Percentiles rank a stretch among this genome's conserved stretches.
Evolutionary conservation across 2,113 vertebrate genomes (phyloP).

Genomic region (Otis tarda): DNA sequence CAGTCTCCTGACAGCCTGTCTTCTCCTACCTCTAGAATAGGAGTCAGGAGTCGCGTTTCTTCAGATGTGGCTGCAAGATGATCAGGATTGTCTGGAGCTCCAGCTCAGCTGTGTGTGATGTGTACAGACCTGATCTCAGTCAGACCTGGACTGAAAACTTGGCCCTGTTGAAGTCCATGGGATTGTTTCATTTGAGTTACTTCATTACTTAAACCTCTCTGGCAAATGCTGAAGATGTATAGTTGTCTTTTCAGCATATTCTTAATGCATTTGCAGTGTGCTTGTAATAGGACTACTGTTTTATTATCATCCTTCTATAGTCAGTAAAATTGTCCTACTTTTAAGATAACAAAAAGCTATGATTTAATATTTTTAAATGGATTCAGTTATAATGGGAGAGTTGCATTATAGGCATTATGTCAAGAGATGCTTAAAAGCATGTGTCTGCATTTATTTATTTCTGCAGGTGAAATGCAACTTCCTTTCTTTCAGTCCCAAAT

Average conservation of each 20-base stretch:
- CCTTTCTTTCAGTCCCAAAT: not conserved
- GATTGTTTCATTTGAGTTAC: not conserved
- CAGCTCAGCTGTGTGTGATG: not conserved
- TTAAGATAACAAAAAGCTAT: not conserved
- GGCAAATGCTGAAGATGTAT: not conserved
- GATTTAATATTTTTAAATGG: not conserved
- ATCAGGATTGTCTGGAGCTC: not conserved
- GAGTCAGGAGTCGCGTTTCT: not conserved
- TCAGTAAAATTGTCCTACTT: not conserved
- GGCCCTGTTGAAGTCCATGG: not conserved
- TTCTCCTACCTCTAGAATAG: not conserved
- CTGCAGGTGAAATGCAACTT: not conserved
- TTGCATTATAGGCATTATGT: not conserved
- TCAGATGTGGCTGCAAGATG: not conserved
- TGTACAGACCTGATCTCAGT: not conserved
- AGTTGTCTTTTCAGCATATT: not conserved
- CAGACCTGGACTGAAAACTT: not conserved
- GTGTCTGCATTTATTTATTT: not conserved
- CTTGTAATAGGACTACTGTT: not conserved
- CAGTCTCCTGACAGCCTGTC: not conserved
- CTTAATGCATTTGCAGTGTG: not conserved
- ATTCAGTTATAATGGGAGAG: not conserved
- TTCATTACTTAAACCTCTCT: not conserved
- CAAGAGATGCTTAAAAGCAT: not conserved
- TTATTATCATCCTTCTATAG: not conserved